Percentiles rank a stretch among this genome's conserved stretches.
phyloP scores from a whole-genome alignment of 1,140 invertebrate genomes.

The Zaprionus davidi region DNA sequence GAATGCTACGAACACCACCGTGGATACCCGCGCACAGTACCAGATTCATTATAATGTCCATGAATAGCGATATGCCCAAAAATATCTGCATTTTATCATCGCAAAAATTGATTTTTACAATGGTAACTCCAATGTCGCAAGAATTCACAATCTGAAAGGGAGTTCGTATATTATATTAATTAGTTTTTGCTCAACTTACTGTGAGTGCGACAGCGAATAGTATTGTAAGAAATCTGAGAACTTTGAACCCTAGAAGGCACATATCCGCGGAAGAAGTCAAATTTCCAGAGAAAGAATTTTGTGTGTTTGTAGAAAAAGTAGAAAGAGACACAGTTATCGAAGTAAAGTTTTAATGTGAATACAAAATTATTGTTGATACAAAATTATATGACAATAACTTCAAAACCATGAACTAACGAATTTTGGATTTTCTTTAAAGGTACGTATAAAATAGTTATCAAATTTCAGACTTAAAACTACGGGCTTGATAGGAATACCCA shows the following conservation, averaged over 20 bases:
- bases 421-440: neutral
- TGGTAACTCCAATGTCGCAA: neutral
- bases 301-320: neutral
- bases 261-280: neutral
- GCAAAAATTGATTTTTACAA: neutral
- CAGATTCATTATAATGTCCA: slow-evolving; percentile 17
- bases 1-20: neutral
- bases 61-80: slow-evolving; percentile 9
- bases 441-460: no score
- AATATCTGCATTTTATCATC: neutral
- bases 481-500: no score
- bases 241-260: slow-evolving; percentile 8
- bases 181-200: neutral
- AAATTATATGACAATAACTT: neutral
- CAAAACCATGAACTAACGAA: neutral
- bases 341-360: neutral
- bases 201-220: neutral
- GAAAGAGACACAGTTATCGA: neutral
- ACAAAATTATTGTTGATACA: neutral
- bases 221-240: neutral
- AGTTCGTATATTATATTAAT: neutral
- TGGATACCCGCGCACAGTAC: slow-evolving; percentile 10
- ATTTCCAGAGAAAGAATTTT: neutral
- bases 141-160: slow-evolving; percentile 10
- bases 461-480: no score